Evolutionary conservation across 2,113 vertebrate genomes (phyloP), one percentile per base, ranked within the genome.

Genomic region (Piaya cayana): DNA sequence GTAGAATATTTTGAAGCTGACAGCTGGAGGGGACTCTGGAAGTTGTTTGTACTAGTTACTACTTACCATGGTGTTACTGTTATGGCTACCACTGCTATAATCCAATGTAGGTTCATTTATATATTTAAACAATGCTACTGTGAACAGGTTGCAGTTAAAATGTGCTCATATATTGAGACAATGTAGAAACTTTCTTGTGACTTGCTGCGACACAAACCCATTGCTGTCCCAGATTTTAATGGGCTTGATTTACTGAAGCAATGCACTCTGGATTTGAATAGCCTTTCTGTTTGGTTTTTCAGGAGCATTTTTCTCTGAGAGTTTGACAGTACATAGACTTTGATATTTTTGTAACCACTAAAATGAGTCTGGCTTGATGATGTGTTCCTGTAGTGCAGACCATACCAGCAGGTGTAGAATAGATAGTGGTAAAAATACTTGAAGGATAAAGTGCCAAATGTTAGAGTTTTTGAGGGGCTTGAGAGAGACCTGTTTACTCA

Each of bases 401-500:
- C 34, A 92, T 52, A 50, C 47, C 16, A 72, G 62, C 56, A 88
- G 43, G 23, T 67, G 32, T 34, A 63, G 50, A 89, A 55, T 20
- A 86, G 71, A 77, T 19, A 19, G 17, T 53, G 68, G 53, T 82
- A 81, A 56, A 63, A 90, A 49, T 27, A 14, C 36, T 78, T 95
- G 75, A 96, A 88, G 75, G 68, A 79, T 81, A n/a, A 94, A 81
- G 56, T 53, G 34, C 36, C 64, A 16, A 37, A 81, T 70, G 58
- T 50, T 87, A 42, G 0, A 43, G 17, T 39, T 9, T 79, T 95
- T 5, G 1, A 72, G 29, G 63, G 16, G 60, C 87, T 92, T 56
- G 76, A 60, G 94, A 87, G 67, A 92, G 76, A 90, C 63, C 72
- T 98, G 96, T 98, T 98, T 98, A 96, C 64, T 98, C 96, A 96